Evolutionary conservation across 2,113 vertebrate genomes (phyloP).

Genomic region (Malurus cyaneus): DNA sequence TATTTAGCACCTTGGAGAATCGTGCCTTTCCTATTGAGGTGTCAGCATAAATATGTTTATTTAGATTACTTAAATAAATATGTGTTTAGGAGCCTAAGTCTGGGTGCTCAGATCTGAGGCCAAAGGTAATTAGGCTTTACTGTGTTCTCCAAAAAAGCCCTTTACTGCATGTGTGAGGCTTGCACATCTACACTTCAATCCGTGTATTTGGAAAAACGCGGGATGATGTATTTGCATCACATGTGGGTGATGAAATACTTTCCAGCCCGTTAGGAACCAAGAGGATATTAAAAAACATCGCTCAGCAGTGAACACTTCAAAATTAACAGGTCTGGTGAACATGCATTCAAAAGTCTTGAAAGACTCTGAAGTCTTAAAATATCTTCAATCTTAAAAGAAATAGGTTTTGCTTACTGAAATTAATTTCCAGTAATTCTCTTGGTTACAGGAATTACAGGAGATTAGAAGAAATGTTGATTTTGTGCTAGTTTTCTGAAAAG

Average conservation of each 20-base stretch:
- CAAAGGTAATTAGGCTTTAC: constrained; percentile 55
- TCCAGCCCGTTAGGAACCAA: constrained; percentile 53
- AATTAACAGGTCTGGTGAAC: constrained; percentile 18
- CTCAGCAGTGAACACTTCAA: constrained; percentile 7
- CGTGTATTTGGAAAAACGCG: constrained; percentile 26
- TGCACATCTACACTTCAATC: constrained; percentile 37
- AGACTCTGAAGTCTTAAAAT: neutral
- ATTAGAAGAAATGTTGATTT: neutral
- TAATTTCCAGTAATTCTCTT: constrained; percentile 8
- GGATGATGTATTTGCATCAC: constrained; percentile 63
- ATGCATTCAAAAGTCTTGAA: neutral
- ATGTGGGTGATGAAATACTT: constrained; percentile 64
- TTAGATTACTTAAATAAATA: constrained; percentile 68
- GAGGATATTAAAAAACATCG: constrained; percentile 60
- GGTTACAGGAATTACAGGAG: neutral
- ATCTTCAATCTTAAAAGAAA: neutral
- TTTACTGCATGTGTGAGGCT: constrained; percentile 45
- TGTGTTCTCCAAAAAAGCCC: constrained; percentile 30
- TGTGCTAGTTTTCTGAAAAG: neutral
- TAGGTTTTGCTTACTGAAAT: neutral
- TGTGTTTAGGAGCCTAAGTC: constrained; percentile 46
- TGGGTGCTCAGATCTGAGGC: constrained; percentile 55
- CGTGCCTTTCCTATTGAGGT: constrained; percentile 46
- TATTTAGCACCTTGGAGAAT: constrained; percentile 20
- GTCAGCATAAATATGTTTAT: constrained; percentile 63